phyloP scores from a whole-genome alignment of 2,797 vertebrate species.

The Myotis vivesi region DNA sequence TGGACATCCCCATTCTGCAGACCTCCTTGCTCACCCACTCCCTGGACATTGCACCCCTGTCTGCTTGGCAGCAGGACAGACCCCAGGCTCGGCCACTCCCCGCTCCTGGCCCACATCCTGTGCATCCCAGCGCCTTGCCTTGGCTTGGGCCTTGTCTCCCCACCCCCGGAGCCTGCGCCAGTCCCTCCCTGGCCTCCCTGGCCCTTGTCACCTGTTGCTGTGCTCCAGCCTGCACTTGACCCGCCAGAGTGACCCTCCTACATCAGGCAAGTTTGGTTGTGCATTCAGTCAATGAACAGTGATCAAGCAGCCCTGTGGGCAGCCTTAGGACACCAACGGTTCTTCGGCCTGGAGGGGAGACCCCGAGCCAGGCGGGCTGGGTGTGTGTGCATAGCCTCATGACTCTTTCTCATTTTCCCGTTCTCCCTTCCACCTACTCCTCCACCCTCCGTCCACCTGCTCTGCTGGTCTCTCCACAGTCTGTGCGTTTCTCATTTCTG shows the following conservation, averaged over 20 bases:
- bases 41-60: not conserved
- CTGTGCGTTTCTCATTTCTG: accelerated
- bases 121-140: not conserved
- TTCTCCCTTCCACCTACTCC: accelerated
- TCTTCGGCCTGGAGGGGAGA: accelerated
- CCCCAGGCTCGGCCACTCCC: not conserved
- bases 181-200: not conserved
- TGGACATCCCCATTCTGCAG: not conserved
- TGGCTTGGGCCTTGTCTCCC: not conserved
- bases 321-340: not conserved
- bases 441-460: not conserved
- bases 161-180: not conserved
- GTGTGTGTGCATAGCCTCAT: accelerated
- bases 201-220: not conserved
- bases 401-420: accelerated
- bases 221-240: not conserved
- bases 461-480: accelerated
- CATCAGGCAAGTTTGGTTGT: not conserved
- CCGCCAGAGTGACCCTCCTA: not conserved
- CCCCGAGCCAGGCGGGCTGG: not conserved
- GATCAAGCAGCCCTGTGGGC: too few relatives aligned
- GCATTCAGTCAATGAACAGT: not conserved
- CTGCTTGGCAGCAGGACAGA: not conserved
- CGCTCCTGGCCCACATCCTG: not conserved
- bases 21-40: not conserved